Conservation (phyloP, 35 echinoderm and acorn worm genomes). For the Heliocidaris tuberculata region DNA sequence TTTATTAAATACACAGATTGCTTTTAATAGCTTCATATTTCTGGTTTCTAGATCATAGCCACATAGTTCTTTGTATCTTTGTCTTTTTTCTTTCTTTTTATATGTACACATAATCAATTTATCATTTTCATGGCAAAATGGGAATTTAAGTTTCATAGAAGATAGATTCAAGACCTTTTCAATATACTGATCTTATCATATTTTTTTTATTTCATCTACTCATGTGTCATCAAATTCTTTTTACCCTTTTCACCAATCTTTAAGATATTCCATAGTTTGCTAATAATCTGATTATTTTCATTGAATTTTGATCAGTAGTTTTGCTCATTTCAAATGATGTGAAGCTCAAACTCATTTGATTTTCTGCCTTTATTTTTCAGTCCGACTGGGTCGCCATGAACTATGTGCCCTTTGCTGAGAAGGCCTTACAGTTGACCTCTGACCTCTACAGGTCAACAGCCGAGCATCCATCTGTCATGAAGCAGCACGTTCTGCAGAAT, state of each 20-base stretch:
- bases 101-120: not conserved
- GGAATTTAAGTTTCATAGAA: not conserved
- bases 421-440: conserved; percentile 73
- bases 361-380: not conserved
- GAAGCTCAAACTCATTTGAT: not conserved
- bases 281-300: too few relatives aligned
- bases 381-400: conserved; percentile 96
- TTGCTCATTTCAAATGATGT: too few relatives aligned
- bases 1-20: too few relatives aligned
- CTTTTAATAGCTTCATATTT: too few relatives aligned
- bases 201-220: not conserved
- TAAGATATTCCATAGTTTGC: too few relatives aligned
- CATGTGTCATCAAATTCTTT: too few relatives aligned
- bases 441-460: conserved; percentile 89
- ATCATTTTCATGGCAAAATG: not conserved
- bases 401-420: conserved; percentile 99
- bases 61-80: not conserved
- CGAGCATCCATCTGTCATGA: conserved; percentile 75
- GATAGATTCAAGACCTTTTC: not conserved
- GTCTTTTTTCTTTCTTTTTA: not conserved
- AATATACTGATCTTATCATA: not conserved
- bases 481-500: conserved; percentile 92
- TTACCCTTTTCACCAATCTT: too few relatives aligned
- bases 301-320: too few relatives aligned
- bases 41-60: too few relatives aligned